Evolutionary conservation across 2,113 vertebrate genomes (phyloP).

Genomic region (Oryzias woworae): DNA sequence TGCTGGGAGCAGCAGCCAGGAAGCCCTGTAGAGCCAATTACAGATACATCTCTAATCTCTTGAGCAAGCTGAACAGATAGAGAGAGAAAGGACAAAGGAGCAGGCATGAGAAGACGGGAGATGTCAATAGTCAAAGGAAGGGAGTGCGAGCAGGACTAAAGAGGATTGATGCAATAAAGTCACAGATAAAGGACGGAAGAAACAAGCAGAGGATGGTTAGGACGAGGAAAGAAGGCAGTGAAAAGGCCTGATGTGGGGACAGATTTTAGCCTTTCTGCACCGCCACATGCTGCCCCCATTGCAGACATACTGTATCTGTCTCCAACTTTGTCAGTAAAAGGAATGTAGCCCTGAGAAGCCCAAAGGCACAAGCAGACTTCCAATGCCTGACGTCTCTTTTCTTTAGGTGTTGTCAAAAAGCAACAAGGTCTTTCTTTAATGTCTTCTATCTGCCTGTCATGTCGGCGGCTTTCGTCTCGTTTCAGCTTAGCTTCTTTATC

Average conservation of each 20-base stretch:
- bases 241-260: conserved; percentile 7
- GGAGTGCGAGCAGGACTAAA: background rate
- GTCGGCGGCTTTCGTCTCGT: conserved; percentile 43
- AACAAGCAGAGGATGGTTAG: background rate
- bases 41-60: conserved; percentile 51
- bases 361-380: conserved; percentile 53
- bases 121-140: background rate
- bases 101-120: conserved; percentile 2
- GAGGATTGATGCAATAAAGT: conserved; percentile 8
- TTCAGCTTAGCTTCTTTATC: conserved; percentile 19
- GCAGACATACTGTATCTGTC: conserved; percentile 42
- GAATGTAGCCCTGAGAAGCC: conserved; percentile 60
- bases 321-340: conserved; percentile 56
- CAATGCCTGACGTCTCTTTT: conserved; percentile 46
- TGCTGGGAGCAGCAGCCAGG: conserved; percentile 27
- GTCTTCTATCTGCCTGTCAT: conserved; percentile 62
- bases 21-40: conserved; percentile 68
- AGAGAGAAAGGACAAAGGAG: conserved; percentile 15
- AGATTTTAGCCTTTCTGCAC: conserved; percentile 7
- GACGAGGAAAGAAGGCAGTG: background rate
- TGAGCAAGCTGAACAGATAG: conserved; percentile 29
- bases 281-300: conserved; percentile 44
- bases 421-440: conserved; percentile 63
- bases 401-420: conserved; percentile 61
- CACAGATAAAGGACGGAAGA: background rate